Percentiles rank a stretch among this genome's conserved stretches.
These are phyloP conservation scores for Sinohyriopsis cumingii DNA, from an alignment of 2,888 invertebrate species.

Conservation along the genomic window DNA sequence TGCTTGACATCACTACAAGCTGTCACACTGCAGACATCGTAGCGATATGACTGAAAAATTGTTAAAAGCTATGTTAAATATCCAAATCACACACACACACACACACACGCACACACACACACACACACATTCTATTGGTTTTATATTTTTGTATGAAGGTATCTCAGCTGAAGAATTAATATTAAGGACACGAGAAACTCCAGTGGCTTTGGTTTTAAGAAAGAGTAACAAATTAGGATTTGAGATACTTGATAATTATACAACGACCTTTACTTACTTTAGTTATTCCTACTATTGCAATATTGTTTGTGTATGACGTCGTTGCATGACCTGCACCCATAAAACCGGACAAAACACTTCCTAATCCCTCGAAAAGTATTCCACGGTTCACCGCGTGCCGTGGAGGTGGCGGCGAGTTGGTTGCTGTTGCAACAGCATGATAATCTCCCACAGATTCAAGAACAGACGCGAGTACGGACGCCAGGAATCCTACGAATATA, in stretches of 20 bases:
- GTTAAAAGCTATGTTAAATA: too few relatives aligned
- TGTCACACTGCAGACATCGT: too few relatives aligned
- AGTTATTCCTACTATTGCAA: constrained; percentile 41
- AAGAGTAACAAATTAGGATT: too few relatives aligned
- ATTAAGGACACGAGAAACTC: too few relatives aligned
- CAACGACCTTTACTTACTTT: constrained; percentile 13
- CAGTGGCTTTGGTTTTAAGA: too few relatives aligned
- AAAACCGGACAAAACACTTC: constrained; percentile 51
- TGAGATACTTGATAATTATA: neutral
- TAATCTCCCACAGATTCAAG: constrained; percentile 61
- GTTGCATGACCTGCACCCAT: constrained; percentile 58
- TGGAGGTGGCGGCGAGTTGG: constrained; percentile 44
- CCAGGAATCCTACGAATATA: constrained; percentile 49
- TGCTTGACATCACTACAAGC: too few relatives aligned
- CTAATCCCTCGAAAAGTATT: constrained; percentile 52
- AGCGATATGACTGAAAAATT: too few relatives aligned
- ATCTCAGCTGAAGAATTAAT: too few relatives aligned
- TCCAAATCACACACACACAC: too few relatives aligned
- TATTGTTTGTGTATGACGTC: constrained; percentile 53
- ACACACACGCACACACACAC: too few relatives aligned
- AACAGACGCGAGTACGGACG: constrained; percentile 48
- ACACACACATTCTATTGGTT: too few relatives aligned
- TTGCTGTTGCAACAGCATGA: constrained; percentile 44
- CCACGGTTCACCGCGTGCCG: constrained; percentile 57
- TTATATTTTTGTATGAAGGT: too few relatives aligned